These are phyloP conservation scores for Caenorhabditis sinica DNA, from an alignment of 2,888 invertebrate genomes.

Conservation along the genomic window DNA sequence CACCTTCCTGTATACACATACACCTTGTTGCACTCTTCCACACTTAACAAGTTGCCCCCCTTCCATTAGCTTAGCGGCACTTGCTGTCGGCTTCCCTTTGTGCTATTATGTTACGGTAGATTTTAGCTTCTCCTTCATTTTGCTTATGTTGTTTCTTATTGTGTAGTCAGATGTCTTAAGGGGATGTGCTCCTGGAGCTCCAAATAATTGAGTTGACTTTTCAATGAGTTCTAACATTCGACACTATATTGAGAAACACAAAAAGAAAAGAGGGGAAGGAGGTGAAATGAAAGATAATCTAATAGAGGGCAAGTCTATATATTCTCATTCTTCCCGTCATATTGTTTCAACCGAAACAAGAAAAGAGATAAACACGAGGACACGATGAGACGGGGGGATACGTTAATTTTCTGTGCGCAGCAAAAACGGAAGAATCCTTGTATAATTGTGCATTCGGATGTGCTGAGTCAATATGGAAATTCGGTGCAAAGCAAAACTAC, in stretches of 20 bases:
- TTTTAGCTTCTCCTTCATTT: neutral
- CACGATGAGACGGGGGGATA: neutral
- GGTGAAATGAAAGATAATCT: constrained; percentile 54
- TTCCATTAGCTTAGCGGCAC: constrained; percentile 40
- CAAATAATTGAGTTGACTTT: constrained; percentile 72
- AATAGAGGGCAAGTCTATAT: constrained; percentile 40
- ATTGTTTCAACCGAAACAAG: constrained; percentile 43
- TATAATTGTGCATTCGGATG: constrained; percentile 8
- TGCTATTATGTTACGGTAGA: constrained; percentile 61
- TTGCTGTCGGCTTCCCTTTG: constrained; percentile 44
- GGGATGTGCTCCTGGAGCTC: constrained; percentile 10
- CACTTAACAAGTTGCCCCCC: constrained; percentile 33
- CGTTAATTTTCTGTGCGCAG: constrained; percentile 35
- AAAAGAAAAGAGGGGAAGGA: constrained; percentile 1
- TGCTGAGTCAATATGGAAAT: constrained; percentile 37
- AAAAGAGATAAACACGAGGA: constrained; percentile 22
- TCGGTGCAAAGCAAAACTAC: constrained; percentile 18
- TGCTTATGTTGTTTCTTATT: constrained; percentile 34
- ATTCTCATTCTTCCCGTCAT: constrained; percentile 37
- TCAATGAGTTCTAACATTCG: constrained; percentile 56
- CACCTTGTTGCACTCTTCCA: constrained; percentile 17
- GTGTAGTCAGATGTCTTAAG: constrained; percentile 57
- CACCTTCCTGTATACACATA: constrained; percentile 31
- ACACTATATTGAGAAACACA: constrained; percentile 26
- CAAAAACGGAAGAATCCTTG: constrained; percentile 28